Conservation (phyloP, 2,888 invertebrate genomes). For the Subacronicta megacephala region DNA sequence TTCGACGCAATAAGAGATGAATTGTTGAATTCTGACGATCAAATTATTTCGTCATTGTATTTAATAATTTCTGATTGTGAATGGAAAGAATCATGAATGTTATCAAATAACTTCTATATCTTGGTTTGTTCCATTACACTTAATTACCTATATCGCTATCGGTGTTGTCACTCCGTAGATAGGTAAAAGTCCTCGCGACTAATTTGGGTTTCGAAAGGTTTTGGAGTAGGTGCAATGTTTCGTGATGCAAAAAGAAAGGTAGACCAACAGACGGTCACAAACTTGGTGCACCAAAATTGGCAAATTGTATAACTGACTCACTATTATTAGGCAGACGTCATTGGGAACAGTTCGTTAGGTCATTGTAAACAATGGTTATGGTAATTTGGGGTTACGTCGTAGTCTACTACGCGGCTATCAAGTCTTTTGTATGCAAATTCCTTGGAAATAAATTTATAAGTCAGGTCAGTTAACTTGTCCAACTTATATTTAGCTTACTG, state of each 20-base stretch:
- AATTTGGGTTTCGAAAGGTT: too few relatives aligned
- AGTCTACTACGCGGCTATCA: constrained; percentile 28
- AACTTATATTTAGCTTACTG: background rate
- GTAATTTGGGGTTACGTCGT: constrained; percentile 35
- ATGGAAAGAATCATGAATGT: too few relatives aligned
- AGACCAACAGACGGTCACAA: too few relatives aligned
- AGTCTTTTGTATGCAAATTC: constrained; percentile 34
- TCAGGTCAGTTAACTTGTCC: constrained; percentile 6
- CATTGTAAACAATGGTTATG: constrained; percentile 39
- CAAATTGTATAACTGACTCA: too few relatives aligned
- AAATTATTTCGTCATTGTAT: too few relatives aligned
- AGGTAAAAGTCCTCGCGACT: background rate
- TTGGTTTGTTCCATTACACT: constrained; percentile 33
- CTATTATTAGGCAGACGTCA: constrained; percentile 17
- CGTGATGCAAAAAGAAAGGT: too few relatives aligned
- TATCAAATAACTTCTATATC: constrained; percentile 21
- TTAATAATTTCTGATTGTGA: too few relatives aligned
- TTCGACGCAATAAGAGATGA: too few relatives aligned
- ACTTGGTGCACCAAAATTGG: too few relatives aligned
- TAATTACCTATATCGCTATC: constrained; percentile 21
- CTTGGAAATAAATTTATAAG: constrained; percentile 9
- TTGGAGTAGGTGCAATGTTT: too few relatives aligned
- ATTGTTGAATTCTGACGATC: too few relatives aligned
- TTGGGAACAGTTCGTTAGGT: constrained; percentile 10
- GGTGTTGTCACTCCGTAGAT: constrained; percentile 50